Evolutionary conservation across 2,888 invertebrate species (phyloP).

Genomic region (Palloptera scutellata): DNA sequence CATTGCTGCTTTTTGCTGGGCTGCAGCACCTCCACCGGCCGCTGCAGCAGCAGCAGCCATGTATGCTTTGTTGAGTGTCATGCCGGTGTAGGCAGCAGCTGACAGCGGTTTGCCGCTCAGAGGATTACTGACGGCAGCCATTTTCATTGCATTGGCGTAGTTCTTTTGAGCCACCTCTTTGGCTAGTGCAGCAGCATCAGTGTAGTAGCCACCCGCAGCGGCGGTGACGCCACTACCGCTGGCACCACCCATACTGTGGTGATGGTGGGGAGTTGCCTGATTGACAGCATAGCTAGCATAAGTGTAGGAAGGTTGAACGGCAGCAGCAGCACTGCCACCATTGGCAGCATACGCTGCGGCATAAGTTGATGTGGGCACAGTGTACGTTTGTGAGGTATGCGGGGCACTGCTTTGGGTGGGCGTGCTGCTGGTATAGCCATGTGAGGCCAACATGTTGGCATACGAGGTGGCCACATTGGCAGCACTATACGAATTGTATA

Average conservation of each 20-base stretch:
- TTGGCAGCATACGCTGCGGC: slow-evolving; percentile 32
- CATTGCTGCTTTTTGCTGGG: slow-evolving; percentile 41
- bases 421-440: background rate
- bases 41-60: slow-evolving; percentile 36
- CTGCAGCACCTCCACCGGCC: slow-evolving; percentile 40
- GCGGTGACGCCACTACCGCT: slow-evolving; percentile 31
- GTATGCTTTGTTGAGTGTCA: slow-evolving; percentile 71
- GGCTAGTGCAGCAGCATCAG: slow-evolving; percentile 74
- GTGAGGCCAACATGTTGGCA: slow-evolving; percentile 33
- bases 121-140: slow-evolving; percentile 65
- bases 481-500: slow-evolving; percentile 47
- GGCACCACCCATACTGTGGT: slow-evolving; percentile 35
- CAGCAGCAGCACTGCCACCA: slow-evolving; percentile 6
- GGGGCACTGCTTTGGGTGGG: slow-evolving; percentile 27
- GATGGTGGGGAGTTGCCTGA: slow-evolving; percentile 35
- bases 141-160: slow-evolving; percentile 78
- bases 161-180: slow-evolving; percentile 86
- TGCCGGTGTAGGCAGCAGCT: slow-evolving; percentile 71
- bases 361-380: slow-evolving; percentile 33
- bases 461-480: slow-evolving; percentile 40
- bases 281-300: slow-evolving; percentile 27
- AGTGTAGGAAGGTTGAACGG: slow-evolving; percentile 12
- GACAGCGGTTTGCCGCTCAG: slow-evolving; percentile 67
- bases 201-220: slow-evolving; percentile 46
- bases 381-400: slow-evolving; percentile 38